Conservation (phyloP, 2,113 vertebrate species). For the Ranitomeya imitator region DNA sequence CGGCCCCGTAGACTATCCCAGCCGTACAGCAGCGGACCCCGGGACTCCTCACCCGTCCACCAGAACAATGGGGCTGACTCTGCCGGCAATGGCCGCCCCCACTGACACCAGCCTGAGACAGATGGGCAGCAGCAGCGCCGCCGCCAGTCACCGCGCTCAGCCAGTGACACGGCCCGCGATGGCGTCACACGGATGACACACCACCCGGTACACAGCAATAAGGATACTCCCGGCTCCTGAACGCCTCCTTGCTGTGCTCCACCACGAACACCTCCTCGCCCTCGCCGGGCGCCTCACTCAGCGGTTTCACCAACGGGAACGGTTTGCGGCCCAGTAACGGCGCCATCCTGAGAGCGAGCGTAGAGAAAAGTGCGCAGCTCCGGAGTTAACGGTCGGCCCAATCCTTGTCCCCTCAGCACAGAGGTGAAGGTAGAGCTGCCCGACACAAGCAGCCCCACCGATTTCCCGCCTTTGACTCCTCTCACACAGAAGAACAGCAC, state of each 20-base stretch:
- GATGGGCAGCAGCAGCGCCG: neutral
- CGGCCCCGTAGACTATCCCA: too few relatives aligned
- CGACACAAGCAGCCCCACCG: constrained; percentile 6
- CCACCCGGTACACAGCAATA: constrained; percentile 34
- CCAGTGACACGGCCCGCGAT: neutral
- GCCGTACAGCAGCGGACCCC: too few relatives aligned
- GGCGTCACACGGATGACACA: neutral
- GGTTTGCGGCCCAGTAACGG: constrained; percentile 94
- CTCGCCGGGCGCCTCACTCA: constrained; percentile 79
- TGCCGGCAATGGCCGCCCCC: constrained; percentile 22
- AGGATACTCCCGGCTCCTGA: constrained; percentile 97
- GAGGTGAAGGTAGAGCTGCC: neutral
- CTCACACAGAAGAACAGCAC: constrained; percentile 60
- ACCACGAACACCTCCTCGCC: constrained; percentile 86
- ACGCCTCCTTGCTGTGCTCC: constrained; percentile 93
- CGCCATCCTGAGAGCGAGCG: constrained; percentile 77
- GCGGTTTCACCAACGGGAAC: constrained; percentile 87
- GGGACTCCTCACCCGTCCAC: too few relatives aligned
- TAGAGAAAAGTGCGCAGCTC: constrained; percentile 20
- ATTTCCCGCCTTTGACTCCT: constrained; percentile 58
- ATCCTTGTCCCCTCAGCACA: neutral
- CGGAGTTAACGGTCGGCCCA: neutral
- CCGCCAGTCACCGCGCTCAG: too few relatives aligned
- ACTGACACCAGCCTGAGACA: neutral
- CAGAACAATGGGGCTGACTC: constrained; percentile 27